phyloP scores from a whole-genome alignment of 1,140 invertebrate genomes.

The Zophobas morio region DNA sequence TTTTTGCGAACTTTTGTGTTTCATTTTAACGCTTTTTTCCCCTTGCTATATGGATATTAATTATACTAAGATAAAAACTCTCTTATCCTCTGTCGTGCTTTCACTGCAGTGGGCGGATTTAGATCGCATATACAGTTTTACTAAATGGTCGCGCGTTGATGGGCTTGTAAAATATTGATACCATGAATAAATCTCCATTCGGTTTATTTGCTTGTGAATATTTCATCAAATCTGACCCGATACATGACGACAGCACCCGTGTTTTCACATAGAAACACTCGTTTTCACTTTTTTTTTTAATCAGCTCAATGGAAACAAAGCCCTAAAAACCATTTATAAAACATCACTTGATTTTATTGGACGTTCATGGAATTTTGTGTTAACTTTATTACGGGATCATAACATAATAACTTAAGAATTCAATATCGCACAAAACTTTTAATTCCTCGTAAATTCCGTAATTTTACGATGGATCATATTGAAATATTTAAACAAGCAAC shows the following conservation, averaged over 20 bases:
- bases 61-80: constrained; percentile 24
- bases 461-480: constrained; percentile 16
- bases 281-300: neutral
- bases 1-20: constrained; percentile 43
- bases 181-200: constrained; percentile 28
- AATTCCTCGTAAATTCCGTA: constrained; percentile 36
- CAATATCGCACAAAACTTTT: constrained; percentile 34
- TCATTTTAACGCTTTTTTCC: constrained; percentile 42
- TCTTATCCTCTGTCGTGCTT: neutral
- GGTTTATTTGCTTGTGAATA: constrained; percentile 16
- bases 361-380: constrained; percentile 23
- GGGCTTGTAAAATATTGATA: constrained; percentile 14
- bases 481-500: constrained; percentile 40
- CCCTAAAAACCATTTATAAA: constrained; percentile 4
- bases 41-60: constrained; percentile 40
- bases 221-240: constrained; percentile 9
- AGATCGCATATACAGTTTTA: neutral
- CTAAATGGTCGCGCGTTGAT: neutral
- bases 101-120: neutral
- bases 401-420: constrained; percentile 41
- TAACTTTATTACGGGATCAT: constrained; percentile 20
- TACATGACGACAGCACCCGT: neutral
- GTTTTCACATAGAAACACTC: neutral
- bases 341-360: constrained; percentile 30
- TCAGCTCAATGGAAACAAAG: neutral